Evolutionary conservation across 2,888 invertebrate genomes (phyloP).

Genomic region (Deroplatys truncata): DNA sequence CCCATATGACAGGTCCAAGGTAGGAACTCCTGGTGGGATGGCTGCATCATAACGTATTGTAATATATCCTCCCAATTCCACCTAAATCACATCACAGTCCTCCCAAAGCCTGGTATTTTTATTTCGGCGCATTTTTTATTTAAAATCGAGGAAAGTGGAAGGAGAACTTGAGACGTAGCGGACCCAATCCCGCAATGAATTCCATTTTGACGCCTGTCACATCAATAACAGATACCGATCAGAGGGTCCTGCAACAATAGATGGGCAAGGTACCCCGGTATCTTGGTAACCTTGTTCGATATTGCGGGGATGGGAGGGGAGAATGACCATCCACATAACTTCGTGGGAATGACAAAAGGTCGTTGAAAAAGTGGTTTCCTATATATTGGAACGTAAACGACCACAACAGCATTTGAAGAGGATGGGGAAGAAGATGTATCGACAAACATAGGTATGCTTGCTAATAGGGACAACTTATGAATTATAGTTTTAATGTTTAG

Average conservation of each 20-base stretch:
- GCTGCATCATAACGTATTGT: neutral
- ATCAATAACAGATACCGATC: neutral
- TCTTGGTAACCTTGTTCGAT: neutral
- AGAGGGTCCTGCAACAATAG: neutral
- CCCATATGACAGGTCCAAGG: neutral
- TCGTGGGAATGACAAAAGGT: neutral
- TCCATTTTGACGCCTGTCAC: neutral
- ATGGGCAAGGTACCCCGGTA: neutral
- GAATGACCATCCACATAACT: neutral
- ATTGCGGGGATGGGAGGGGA: neutral
- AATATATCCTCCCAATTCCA: conserved; percentile 2
- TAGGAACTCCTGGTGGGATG: neutral
- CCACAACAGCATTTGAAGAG: neutral
- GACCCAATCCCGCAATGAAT: neutral
- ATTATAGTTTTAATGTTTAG: too few species aligned
- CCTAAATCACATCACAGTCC: conserved; percentile 5
- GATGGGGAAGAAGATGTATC: neutral
- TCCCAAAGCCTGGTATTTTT: conserved; percentile 7
- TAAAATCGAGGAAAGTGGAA: neutral
- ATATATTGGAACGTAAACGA: neutral
- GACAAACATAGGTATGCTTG: too few species aligned
- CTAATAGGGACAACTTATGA: too few species aligned
- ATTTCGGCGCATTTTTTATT: conserved; percentile 1
- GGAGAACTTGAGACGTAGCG: neutral
- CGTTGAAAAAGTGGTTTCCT: neutral